Percentiles rank a stretch among this genome's conserved stretches.
phyloP scores from a whole-genome alignment of 2,888 invertebrate species.

The Oscheius sp. region DNA sequence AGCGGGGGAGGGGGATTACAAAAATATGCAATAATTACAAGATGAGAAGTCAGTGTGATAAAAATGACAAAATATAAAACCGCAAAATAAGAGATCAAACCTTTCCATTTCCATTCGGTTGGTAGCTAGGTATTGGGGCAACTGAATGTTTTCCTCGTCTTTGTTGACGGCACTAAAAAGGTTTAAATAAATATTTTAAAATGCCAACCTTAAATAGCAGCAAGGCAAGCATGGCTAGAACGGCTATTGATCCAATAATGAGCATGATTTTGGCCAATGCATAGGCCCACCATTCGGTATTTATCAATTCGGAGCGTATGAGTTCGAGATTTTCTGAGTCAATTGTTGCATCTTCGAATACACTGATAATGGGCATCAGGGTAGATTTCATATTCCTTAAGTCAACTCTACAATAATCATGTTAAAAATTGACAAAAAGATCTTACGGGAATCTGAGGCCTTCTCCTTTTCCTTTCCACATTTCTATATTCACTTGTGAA shows the following conservation, averaged over 20 bases:
- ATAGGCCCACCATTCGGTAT: constrained; percentile 30
- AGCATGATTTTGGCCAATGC: constrained; percentile 7
- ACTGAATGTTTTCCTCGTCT: constrained; percentile 19
- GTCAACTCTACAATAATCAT: constrained; percentile 39
- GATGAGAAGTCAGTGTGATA: not conserved
- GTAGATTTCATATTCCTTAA: constrained; percentile 53
- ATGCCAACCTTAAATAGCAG: not conserved
- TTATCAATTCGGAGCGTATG: constrained; percentile 20
- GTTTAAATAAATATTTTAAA: not conserved
- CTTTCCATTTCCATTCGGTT: constrained; percentile 12
- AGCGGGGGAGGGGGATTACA: not conserved
- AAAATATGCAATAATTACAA: not conserved
- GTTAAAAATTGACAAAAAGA: not conserved
- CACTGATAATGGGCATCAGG: constrained; percentile 57
- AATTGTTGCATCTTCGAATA: constrained; percentile 58
- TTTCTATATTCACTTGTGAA: constrained; percentile 59
- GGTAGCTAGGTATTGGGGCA: constrained; percentile 14
- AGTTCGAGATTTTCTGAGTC: constrained; percentile 50
- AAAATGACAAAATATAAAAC: constrained; percentile 4
- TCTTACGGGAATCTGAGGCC: constrained; percentile 64
- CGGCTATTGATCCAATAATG: constrained; percentile 7
- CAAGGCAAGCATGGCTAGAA: not conserved
- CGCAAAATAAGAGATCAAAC: constrained; percentile 17
- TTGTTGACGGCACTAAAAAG: not conserved
- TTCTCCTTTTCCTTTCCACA: constrained; percentile 67